Percentiles rank a stretch among this genome's conserved stretches.
Evolutionary conservation across 2,113 vertebrate genomes (phyloP).

Genomic region (Syrmaticus mikado): DNA sequence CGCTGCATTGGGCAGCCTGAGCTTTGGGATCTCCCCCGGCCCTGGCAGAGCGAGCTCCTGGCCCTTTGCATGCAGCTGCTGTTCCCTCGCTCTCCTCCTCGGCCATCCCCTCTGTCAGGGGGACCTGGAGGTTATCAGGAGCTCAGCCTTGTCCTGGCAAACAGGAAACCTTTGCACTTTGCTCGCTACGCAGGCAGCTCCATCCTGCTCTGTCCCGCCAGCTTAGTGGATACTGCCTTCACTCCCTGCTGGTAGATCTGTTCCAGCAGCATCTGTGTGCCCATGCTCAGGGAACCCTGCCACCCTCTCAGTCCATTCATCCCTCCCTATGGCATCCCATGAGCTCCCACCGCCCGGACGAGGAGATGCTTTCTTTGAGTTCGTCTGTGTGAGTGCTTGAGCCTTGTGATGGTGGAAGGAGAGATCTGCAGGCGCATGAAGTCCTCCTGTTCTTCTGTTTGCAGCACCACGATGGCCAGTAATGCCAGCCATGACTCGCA

Average conservation of each 20-base stretch:
- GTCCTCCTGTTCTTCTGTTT: constrained; percentile 58
- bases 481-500: constrained; percentile 53
- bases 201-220: background rate
- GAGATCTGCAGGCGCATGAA: background rate
- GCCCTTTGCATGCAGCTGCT: background rate
- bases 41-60: background rate
- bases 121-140: background rate
- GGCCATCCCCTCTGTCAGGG: background rate
- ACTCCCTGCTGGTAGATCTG: background rate
- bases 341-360: background rate
- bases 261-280: background rate
- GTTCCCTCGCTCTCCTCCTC: background rate
- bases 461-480: constrained; percentile 40
- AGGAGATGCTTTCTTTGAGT: background rate
- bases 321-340: background rate
- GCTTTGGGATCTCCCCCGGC: background rate
- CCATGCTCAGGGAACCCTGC: fast-evolving
- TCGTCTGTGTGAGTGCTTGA: constrained; percentile 26
- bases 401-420: background rate
- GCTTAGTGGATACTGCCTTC: background rate
- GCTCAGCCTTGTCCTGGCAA: background rate
- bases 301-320: background rate
- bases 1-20: background rate
- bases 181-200: background rate
- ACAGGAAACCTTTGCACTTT: background rate